These are phyloP conservation scores for Aphelenchoides avenae DNA, from an alignment of 1,140 invertebrate genomes.

Conservation along the genomic window DNA sequence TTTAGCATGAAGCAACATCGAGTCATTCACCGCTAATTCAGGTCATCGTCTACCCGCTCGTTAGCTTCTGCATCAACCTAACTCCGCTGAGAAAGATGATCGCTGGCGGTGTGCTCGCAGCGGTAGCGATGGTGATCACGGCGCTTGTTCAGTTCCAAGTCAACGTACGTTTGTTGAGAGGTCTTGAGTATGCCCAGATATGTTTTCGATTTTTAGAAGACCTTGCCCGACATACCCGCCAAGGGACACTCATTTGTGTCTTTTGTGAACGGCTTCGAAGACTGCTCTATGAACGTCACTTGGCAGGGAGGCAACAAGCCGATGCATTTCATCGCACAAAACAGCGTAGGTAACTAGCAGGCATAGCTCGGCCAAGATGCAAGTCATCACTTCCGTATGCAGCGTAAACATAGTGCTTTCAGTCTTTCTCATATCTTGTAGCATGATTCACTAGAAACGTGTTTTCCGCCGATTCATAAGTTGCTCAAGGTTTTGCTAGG, in stretches of 20 bases:
- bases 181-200: not conserved
- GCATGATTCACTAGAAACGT: no score
- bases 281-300: conserved; percentile 20
- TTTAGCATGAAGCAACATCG: no score
- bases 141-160: conserved; percentile 76
- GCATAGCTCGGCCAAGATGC: no score
- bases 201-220: conserved; percentile 57
- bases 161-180: conserved; percentile 63
- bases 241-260: conserved; percentile 67
- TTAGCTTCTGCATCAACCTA: conserved; percentile 33
- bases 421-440: no score
- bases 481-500: no score
- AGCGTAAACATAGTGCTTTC: no score
- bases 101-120: conserved; percentile 76
- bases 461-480: no score
- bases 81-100: conserved; percentile 72
- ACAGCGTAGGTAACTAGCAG: no score
- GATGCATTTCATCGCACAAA: not conserved
- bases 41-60: conserved; percentile 49
- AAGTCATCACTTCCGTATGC: no score
- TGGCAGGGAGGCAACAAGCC: not conserved
- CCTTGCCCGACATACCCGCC: conserved; percentile 68
- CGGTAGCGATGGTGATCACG: conserved; percentile 78
- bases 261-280: conserved; percentile 67
- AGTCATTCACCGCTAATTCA: no score